A percentile compares a stretch with the other conserved stretches of the same genome.
These are phyloP conservation scores for Hemibagrus wyckioides DNA, from an alignment of 2,113 vertebrate species.

Conservation along the genomic window DNA sequence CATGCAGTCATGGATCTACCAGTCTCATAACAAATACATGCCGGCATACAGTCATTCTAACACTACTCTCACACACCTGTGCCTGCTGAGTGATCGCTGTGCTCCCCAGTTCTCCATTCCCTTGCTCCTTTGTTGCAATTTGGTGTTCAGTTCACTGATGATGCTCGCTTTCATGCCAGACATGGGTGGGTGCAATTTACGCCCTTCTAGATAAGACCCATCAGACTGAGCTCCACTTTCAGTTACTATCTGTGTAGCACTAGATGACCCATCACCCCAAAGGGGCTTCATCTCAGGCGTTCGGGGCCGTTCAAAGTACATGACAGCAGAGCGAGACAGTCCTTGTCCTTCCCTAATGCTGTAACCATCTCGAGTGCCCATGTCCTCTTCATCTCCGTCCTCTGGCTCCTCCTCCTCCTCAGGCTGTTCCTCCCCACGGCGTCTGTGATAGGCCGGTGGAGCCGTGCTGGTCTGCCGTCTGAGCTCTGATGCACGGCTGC, in stretches of 20 bases:
- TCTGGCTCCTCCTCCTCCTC: constrained; percentile 64
- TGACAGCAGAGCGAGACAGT: constrained; percentile 69
- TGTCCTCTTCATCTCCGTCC: constrained; percentile 56
- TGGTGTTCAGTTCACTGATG: constrained; percentile 89
- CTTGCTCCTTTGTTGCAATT: constrained; percentile 84
- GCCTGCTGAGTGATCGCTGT: constrained; percentile 75
- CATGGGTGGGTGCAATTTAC: constrained; percentile 75
- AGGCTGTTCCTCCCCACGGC: constrained; percentile 66
- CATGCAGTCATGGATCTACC: constrained; percentile 24
- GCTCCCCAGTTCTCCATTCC: constrained; percentile 73
- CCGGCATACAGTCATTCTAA: constrained; percentile 27
- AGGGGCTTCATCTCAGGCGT: constrained; percentile 76
- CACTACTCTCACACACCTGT: constrained; percentile 70
- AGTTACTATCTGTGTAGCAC: constrained; percentile 54
- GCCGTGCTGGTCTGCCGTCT: constrained; percentile 73
- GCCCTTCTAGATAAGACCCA: constrained; percentile 67
- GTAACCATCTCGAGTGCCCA: constrained; percentile 65
- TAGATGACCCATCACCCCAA: constrained; percentile 67
- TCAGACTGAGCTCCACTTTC: constrained; percentile 59
- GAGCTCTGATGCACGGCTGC: constrained; percentile 63
- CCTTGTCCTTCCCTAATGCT: constrained; percentile 66
- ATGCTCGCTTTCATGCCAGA: constrained; percentile 88
- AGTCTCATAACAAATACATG: constrained; percentile 26
- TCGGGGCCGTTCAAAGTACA: constrained; percentile 73
- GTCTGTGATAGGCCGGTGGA: constrained; percentile 70